A percentile compares a stretch with the other conserved stretches of the same genome.
phyloP scores from a whole-genome alignment of 2,113 vertebrate genomes.

The Sarotherodon lohbergeri region DNA sequence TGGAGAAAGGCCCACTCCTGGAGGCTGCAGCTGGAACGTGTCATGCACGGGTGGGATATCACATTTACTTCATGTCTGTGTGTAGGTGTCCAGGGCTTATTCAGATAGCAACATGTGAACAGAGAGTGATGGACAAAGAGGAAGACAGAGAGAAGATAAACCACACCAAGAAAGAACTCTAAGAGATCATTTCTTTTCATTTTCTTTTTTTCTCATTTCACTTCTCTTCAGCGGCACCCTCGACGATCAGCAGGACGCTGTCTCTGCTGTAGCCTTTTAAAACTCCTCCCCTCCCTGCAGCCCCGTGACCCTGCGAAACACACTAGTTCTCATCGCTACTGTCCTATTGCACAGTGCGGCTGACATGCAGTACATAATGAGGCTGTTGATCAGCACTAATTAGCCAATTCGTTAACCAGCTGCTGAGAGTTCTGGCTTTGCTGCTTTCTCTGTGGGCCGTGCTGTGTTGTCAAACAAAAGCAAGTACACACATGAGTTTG shows the following conservation, averaged over 20 bases:
- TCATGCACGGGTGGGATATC: background rate
- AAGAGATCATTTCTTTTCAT: background rate
- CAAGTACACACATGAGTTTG: background rate
- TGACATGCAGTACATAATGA: background rate
- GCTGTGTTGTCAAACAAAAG: background rate
- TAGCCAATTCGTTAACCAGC: background rate
- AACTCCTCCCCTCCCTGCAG: background rate
- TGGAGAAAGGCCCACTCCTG: background rate
- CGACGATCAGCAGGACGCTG: background rate
- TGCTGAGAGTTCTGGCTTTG: background rate
- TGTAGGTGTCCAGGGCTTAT: background rate
- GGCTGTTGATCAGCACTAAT: background rate
- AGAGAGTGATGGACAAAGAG: background rate
- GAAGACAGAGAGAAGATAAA: background rate
- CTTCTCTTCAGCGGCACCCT: background rate
- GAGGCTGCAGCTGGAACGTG: background rate
- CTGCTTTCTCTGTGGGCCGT: background rate
- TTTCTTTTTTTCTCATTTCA: background rate
- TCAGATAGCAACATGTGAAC: background rate
- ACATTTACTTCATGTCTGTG: background rate
- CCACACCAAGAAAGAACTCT: background rate
- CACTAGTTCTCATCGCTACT: background rate
- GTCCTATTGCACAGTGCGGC: background rate
- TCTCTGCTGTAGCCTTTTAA: background rate
- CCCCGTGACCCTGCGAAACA: background rate